Percentiles rank a stretch among this genome's conserved stretches.
phyloP scores from a whole-genome alignment of 2,113 vertebrate species.

The Silurus glanis region DNA sequence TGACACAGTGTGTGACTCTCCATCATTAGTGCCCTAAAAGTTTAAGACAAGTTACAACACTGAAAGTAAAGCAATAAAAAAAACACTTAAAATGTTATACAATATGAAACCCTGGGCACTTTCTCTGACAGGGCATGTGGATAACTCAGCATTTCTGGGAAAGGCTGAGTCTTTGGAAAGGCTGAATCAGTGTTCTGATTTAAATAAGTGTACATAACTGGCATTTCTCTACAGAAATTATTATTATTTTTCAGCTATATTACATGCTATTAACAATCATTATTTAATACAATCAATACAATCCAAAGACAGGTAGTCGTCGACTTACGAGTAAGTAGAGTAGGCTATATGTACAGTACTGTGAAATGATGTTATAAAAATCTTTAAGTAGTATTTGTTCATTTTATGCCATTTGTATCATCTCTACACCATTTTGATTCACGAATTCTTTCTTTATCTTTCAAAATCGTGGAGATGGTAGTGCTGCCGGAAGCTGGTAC shows the following conservation, averaged over 20 bases:
- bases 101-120: not conserved
- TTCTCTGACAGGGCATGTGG: not conserved
- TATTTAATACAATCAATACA: not conserved
- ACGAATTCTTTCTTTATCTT: too few species aligned
- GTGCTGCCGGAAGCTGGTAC: too few species aligned
- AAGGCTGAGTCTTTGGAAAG: not conserved
- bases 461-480: too few species aligned
- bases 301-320: too few species aligned
- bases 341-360: too few species aligned
- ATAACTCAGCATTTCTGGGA: not conserved
- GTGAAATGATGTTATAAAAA: too few species aligned
- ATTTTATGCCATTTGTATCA: too few species aligned
- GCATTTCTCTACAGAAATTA: not conserved
- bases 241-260: not conserved
- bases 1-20: not conserved
- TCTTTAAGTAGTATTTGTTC: too few species aligned
- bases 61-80: not conserved
- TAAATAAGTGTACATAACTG: not conserved
- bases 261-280: not conserved
- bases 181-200: not conserved
- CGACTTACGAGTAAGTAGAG: too few species aligned
- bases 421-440: too few species aligned
- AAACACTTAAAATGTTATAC: not conserved
- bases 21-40: not conserved
- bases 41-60: not conserved